Evolutionary conservation across 2,888 invertebrate genomes (phyloP).

Genomic region (Cenopis cana): DNA sequence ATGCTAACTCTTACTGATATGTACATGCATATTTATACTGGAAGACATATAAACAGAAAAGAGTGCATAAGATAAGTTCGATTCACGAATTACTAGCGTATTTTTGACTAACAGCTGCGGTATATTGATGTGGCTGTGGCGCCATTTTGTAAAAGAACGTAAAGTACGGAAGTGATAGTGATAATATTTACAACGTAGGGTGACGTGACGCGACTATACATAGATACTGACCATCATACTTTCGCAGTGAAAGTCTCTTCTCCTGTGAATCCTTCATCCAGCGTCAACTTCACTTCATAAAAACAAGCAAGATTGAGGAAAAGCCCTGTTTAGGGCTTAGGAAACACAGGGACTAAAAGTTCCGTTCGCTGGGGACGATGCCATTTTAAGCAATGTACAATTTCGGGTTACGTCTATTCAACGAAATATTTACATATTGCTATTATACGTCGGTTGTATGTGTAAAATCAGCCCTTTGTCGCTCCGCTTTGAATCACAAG

Average conservation of each 20-base stretch:
- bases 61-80: no score
- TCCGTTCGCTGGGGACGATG: neutral
- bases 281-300: neutral
- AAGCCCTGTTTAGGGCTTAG: neutral
- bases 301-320: neutral
- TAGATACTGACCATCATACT: neutral
- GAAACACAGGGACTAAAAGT: no score
- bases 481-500: constrained; percentile 38
- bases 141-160: no score
- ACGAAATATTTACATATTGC: neutral
- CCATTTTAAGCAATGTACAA: neutral
- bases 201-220: neutral
- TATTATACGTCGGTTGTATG: neutral
- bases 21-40: no score
- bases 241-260: neutral
- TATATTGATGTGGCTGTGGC: no score
- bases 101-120: no score
- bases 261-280: neutral
- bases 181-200: neutral
- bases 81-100: no score
- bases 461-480: constrained; percentile 13
- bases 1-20: no score
- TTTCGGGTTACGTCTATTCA: neutral
- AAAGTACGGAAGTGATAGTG: neutral
- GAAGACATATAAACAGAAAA: no score